phyloP scores from a whole-genome alignment of 2,113 vertebrate genomes.

The Hemibagrus wyckioides region DNA sequence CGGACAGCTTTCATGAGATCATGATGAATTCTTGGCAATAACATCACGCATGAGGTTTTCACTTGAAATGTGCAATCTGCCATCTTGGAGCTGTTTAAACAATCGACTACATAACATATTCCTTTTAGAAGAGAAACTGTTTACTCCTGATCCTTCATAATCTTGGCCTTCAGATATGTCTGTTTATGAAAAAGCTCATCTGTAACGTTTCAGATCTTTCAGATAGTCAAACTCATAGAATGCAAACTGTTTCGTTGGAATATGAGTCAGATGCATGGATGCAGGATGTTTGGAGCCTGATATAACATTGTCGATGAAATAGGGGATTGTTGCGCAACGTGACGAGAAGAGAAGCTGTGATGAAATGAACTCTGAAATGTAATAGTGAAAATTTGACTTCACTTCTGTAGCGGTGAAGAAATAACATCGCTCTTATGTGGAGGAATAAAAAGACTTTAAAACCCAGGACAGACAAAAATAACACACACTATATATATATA shows the following conservation, averaged over 20 bases:
- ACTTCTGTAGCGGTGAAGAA: background rate
- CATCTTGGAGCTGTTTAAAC: background rate
- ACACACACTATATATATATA: background rate
- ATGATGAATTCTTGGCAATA: constrained; percentile 6
- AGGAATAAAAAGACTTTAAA: constrained; percentile 10
- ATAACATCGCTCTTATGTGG: background rate
- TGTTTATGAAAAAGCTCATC: constrained; percentile 8
- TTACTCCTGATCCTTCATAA: constrained; percentile 4
- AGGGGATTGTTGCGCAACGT: background rate
- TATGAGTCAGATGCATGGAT: background rate
- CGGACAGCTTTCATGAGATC: background rate
- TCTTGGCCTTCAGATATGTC: background rate
- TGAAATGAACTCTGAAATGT: background rate
- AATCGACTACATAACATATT: background rate
- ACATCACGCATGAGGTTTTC: background rate
- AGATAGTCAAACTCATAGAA: background rate
- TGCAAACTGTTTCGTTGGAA: background rate
- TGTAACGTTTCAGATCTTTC: background rate
- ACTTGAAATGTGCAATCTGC: background rate
- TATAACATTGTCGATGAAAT: background rate
- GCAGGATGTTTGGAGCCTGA: background rate
- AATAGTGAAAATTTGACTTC: constrained; percentile 2
- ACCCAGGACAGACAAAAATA: background rate
- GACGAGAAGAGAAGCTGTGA: background rate
- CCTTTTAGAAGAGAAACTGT: background rate